phyloP scores from a whole-genome alignment of 2,888 invertebrate genomes.

The Tipula lateralis region DNA sequence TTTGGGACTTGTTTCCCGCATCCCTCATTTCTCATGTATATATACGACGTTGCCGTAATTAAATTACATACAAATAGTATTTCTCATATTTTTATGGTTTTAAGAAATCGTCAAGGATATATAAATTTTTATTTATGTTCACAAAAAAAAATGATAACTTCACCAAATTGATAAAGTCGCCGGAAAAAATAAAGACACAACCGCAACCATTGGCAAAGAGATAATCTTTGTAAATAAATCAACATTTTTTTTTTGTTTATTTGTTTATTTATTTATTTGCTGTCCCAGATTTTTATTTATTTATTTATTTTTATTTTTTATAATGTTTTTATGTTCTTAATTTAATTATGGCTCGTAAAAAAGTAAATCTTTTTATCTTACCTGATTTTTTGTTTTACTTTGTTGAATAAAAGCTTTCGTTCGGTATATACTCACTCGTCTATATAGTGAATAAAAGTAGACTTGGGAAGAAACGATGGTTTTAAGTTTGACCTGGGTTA shows the following conservation, averaged over 20 bases:
- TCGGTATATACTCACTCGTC: not conserved
- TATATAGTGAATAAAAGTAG: not conserved
- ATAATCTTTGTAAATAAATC: not conserved
- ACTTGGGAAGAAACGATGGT: not conserved
- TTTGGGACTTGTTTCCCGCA: not conserved
- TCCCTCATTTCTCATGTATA: not conserved
- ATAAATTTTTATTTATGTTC: not conserved
- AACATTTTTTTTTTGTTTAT: not conserved
- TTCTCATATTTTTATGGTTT: not conserved
- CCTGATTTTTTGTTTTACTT: not conserved
- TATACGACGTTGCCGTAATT: not conserved
- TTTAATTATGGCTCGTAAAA: not conserved
- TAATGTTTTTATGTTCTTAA: not conserved
- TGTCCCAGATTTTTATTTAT: not conserved
- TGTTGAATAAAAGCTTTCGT: not conserved
- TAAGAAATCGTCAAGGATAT: not conserved
- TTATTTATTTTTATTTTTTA: not conserved
- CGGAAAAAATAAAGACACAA: not conserved
- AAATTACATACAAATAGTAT: not conserved
- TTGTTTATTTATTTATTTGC: not conserved
- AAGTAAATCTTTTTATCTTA: not conserved
- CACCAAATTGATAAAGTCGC: not conserved
- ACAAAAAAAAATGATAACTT: not conserved
- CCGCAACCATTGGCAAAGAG: not conserved
- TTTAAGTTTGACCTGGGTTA: not conserved